Percentiles rank a stretch among this genome's conserved stretches.
Conservation (phyloP, 2,797 vertebrate genomes). For the Rhynchonycteris naso region DNA sequence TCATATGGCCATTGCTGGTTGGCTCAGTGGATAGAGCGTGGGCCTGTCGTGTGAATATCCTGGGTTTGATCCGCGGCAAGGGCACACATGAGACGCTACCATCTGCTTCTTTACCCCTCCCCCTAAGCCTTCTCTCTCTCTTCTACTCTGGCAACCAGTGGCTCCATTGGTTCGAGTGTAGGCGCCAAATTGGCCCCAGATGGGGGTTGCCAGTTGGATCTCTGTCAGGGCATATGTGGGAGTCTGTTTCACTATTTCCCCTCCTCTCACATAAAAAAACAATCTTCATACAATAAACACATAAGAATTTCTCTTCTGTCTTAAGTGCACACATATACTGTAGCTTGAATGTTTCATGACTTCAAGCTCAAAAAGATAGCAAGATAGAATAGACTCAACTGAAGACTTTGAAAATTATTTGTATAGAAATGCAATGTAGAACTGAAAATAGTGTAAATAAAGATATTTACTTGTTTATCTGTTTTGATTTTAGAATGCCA, state of each 20-base stretch:
- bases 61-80: no score
- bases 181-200: no score
- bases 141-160: no score
- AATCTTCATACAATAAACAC: neutral
- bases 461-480: neutral
- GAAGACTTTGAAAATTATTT: constrained; percentile 15
- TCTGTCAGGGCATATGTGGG: no score
- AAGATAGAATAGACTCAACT: neutral
- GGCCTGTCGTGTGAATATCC: no score
- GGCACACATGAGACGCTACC: no score
- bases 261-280: neutral
- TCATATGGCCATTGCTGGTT: neutral
- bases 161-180: no score
- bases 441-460: constrained; percentile 22
- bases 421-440: neutral
- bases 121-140: no score
- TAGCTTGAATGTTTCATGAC: constrained; percentile 15
- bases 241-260: no score
- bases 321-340: neutral
- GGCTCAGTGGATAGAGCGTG: no score
- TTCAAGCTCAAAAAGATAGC: constrained; percentile 4
- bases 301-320: constrained; percentile 1
- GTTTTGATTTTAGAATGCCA: neutral
- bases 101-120: no score
- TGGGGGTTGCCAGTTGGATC: no score